Base-by-base conservation (phyloP, 2,888 invertebrate genomes). In the Oscheius sp. region DNA sequence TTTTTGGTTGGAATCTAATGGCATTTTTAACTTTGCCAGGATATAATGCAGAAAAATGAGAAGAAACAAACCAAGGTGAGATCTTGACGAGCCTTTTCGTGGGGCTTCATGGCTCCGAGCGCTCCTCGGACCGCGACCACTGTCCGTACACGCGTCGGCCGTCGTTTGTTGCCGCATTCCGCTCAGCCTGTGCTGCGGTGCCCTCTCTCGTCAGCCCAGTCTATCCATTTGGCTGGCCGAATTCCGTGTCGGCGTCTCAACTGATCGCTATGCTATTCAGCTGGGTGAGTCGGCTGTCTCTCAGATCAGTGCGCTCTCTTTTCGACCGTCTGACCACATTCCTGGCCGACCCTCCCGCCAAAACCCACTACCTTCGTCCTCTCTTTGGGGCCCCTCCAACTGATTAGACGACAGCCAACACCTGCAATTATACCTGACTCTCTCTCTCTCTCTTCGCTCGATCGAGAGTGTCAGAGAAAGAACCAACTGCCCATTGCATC, bases 281-380 rank as follows among this genome's bases (percentile, higher is more conserved):
- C 34, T 2, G 17, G 12, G 42, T 4, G 42, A 15, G 15, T 17
- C 27, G 8, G 10, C 3, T 6, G 48, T 33, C 64, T 64, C 64
- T 48, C 20, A 17, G 64, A 64, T 64, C 64, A 64, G 64, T 64
- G 48, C n/a, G 31, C 33, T 64, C 48, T 64, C 64, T 64, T 50
- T 20, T 10, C 39, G 27, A 45, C 27, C 15, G 58, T 58, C 39
- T 58, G 12, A n/a, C 42, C 58, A 45, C 50, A 50, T 64, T 64
- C 64, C 48, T 48, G 27, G n/a, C 27, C 48, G 2, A 23, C 48
- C 2, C 33, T 46, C 20, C 46, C 31, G 4, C 12, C 17, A 8
- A 10, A 27, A 10, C 27, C 27, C 12, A 23, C 15, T 27, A 27
- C 12, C 27, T 17, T 52, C 8, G 10, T 48, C 6, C 6, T 25